Percentiles rank a stretch among this genome's conserved stretches.
These are phyloP conservation scores for Ctenosaura bakeri DNA, from an alignment of 2,797 vertebrate species.

Conservation along the genomic window DNA sequence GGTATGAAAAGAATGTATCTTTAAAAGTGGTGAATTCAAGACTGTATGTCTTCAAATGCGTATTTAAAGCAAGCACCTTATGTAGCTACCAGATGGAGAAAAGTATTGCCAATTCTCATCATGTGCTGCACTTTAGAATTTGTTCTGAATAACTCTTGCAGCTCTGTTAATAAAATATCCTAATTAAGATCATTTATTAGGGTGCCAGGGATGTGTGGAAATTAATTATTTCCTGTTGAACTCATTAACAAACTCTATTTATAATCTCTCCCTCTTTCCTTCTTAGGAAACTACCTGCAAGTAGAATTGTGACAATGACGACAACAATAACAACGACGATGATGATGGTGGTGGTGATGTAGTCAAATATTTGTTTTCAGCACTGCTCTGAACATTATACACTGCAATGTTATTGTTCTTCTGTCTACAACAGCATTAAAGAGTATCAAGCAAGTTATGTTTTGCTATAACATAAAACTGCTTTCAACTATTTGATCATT, in stretches of 20 bases:
- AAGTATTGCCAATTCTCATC: background rate
- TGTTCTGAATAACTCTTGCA: background rate
- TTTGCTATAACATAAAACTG: slow-evolving; percentile 22
- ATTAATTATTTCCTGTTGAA: slow-evolving; percentile 12
- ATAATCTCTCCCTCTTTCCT: slow-evolving; percentile 19
- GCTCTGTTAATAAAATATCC: slow-evolving; percentile 20
- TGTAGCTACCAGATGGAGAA: slow-evolving; percentile 3
- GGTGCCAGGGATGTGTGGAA: slow-evolving; percentile 10
- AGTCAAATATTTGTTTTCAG: background rate
- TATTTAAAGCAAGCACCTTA: slow-evolving; percentile 31
- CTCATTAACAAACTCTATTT: background rate
- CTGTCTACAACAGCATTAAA: background rate
- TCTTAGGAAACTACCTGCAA: slow-evolving; percentile 16
- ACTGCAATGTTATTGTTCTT: background rate
- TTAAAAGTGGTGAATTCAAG: background rate
- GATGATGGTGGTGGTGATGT: background rate
- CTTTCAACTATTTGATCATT: slow-evolving; percentile 15
- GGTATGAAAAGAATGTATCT: too few relatives aligned
- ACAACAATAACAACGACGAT: too few relatives aligned
- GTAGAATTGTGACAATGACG: background rate
- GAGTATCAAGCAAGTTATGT: background rate
- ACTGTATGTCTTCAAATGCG: background rate
- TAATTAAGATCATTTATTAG: slow-evolving; percentile 35
- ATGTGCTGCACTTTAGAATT: background rate
- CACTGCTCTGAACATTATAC: background rate